These are phyloP conservation scores for Potamilus streckersoni DNA, from an alignment of 1,140 invertebrate genomes.

Conservation along the genomic window DNA sequence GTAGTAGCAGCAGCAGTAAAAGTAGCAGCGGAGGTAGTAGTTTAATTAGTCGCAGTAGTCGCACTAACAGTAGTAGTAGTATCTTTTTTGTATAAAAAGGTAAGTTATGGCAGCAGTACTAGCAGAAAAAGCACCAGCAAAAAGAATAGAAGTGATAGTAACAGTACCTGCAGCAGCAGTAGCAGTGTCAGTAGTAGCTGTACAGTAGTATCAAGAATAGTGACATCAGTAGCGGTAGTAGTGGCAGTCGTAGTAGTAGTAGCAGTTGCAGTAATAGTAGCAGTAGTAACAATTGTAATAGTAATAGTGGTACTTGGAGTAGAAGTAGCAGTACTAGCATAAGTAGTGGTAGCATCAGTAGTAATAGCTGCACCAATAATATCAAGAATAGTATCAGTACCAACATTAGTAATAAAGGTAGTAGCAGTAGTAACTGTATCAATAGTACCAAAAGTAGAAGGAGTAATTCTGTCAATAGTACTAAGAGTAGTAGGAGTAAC, in stretches of 20 bases:
- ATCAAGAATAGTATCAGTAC: too few species aligned
- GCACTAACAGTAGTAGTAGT: neutral
- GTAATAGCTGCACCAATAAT: too few species aligned
- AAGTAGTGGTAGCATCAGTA: too few species aligned
- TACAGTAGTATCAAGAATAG: neutral
- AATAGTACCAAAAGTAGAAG: too few species aligned
- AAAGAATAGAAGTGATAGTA: neutral
- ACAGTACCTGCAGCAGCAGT: neutral
- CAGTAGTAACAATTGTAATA: neutral
- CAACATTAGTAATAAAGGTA: too few species aligned
- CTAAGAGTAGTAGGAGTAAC: too few species aligned
- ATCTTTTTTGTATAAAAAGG: too few species aligned
- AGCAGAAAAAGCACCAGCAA: neutral
- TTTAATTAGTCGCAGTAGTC: neutral
- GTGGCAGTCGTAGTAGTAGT: constrained; percentile 4
- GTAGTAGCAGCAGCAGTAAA: constrained; percentile 2
- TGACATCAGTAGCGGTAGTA: neutral
- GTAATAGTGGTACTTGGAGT: neutral
- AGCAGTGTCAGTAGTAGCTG: neutral
- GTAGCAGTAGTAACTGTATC: too few species aligned
- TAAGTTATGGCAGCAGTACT: too few species aligned
- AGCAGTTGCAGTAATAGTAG: neutral
- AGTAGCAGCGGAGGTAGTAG: neutral
- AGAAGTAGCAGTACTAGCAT: neutral
- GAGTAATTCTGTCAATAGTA: too few species aligned